A percentile compares a stretch with the other conserved stretches of the same genome.
These are phyloP conservation scores for Eristalinus aeneus DNA, from an alignment of 2,888 invertebrate genomes.

Conservation along the genomic window DNA sequence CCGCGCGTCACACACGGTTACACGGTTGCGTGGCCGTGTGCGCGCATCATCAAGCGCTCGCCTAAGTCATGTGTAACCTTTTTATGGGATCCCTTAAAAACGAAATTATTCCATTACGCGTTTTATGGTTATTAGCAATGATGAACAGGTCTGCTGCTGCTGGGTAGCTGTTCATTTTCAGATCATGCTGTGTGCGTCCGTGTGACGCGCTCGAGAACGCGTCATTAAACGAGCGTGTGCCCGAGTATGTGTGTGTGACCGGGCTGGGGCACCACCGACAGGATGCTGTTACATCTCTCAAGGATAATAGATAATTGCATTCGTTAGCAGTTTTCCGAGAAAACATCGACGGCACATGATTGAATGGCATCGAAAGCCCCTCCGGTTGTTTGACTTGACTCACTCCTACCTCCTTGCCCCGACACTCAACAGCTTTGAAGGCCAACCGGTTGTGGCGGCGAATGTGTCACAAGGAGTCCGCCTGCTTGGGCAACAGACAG, in stretches of 20 bases:
- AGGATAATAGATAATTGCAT: conserved; percentile 47
- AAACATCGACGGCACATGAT: conserved; percentile 8
- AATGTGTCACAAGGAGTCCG: background rate
- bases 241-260: background rate
- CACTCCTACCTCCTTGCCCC: background rate
- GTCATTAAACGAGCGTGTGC: background rate
- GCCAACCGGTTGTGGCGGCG: background rate
- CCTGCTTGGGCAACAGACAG: background rate
- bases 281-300: conserved; percentile 33
- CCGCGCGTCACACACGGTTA: background rate
- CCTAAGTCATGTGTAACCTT: conserved; percentile 43
- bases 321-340: conserved; percentile 15
- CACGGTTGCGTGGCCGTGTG: background rate
- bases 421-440: background rate
- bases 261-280: background rate
- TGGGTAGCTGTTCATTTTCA: conserved; percentile 8
- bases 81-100: conserved; percentile 50
- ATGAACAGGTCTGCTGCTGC: conserved; percentile 47
- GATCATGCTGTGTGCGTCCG: background rate
- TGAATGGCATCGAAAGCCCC: conserved; percentile 22
- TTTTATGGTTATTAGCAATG: conserved; percentile 57
- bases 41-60: conserved; percentile 37
- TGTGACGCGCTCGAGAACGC: background rate
- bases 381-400: background rate
- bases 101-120: conserved; percentile 58